These are phyloP conservation scores for Actinernus sp. DNA, from an alignment of 92 coral and sea anemone species.

Conservation along the genomic window DNA sequence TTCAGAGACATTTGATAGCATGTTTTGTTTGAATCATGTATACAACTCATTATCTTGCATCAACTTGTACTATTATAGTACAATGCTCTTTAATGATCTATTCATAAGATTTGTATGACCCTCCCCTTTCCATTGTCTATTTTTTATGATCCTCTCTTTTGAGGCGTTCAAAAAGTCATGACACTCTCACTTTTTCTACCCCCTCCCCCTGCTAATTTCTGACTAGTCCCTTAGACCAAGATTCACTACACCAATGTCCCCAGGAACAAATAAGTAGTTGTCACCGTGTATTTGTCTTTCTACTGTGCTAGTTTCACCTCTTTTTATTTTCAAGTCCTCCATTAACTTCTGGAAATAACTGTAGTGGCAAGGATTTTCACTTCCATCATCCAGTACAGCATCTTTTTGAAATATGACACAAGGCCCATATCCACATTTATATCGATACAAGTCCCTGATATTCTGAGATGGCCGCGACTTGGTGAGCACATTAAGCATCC, in stretches of 20 bases:
- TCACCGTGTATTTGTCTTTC: conserved; percentile 1
- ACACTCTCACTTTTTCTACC: too few species aligned
- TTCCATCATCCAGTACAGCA: conserved; percentile 11
- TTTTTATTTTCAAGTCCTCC: conserved; percentile 23
- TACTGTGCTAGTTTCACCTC: conserved; percentile 9
- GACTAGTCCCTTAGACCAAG: conserved; percentile 15
- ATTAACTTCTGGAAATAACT: conserved; percentile 56
- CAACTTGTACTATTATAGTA: too few species aligned
- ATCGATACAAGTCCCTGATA: conserved; percentile 58
- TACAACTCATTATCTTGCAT: too few species aligned
- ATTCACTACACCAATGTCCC: conserved; percentile 16
- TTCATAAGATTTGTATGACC: too few species aligned
- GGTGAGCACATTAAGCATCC: conserved; percentile 47
- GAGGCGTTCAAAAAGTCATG: too few species aligned
- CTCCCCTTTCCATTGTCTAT: too few species aligned
- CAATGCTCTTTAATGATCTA: too few species aligned
- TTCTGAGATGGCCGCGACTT: conserved; percentile 66
- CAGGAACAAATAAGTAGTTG: conserved; percentile 17
- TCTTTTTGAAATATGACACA: conserved; percentile 68
- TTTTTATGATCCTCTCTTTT: too few species aligned
- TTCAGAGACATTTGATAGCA: too few species aligned
- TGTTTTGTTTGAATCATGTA: too few species aligned
- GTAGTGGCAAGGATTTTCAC: conserved; percentile 1
- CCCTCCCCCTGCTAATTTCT: too few species aligned
- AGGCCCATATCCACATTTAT: conserved; percentile 70